A percentile compares a stretch with the other conserved stretches of the same genome.
Conservation (phyloP, 2,888 invertebrate genomes). For the Pteria penguin region DNA sequence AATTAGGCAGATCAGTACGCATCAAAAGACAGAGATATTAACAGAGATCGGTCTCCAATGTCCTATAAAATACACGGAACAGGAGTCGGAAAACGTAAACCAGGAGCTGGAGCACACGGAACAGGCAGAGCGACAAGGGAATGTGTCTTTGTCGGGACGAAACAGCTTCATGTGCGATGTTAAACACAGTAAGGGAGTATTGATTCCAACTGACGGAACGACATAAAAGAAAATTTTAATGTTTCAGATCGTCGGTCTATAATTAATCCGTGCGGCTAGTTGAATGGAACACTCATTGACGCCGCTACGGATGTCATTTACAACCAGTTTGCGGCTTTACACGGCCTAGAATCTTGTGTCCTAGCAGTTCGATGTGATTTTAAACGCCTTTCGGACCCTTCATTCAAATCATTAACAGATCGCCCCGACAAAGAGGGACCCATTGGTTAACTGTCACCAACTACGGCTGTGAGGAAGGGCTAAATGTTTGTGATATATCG, state of each 20-base stretch:
- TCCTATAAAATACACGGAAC: too few relatives aligned
- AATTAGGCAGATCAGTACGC: too few relatives aligned
- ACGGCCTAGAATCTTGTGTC: conserved; percentile 2
- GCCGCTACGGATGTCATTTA: conserved; percentile 1
- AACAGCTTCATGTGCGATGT: too few relatives aligned
- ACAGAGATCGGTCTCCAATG: too few relatives aligned
- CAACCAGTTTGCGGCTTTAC: conserved; percentile 9
- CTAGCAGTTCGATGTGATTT: conserved; percentile 12
- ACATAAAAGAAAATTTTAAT: neutral
- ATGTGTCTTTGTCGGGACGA: too few relatives aligned
- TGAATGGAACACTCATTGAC: conserved; percentile 20
- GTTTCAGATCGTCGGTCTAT: neutral
- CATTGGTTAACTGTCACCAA: conserved; percentile 19
- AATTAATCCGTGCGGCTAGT: conserved; percentile 6
- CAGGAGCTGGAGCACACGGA: too few relatives aligned
- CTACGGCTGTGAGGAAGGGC: neutral
- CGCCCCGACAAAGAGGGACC: neutral
- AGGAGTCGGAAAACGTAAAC: too few relatives aligned
- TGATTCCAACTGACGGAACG: neutral
- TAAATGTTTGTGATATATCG: too few relatives aligned
- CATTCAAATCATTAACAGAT: conserved; percentile 18
- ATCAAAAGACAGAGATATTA: too few relatives aligned
- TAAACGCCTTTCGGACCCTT: neutral
- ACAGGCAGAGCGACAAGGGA: too few relatives aligned
- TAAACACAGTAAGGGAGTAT: neutral